Evolutionary conservation across 2,113 vertebrate species (phyloP), one percentile per base, ranked within the genome.

Genomic region (Atrichornis clamosus): DNA sequence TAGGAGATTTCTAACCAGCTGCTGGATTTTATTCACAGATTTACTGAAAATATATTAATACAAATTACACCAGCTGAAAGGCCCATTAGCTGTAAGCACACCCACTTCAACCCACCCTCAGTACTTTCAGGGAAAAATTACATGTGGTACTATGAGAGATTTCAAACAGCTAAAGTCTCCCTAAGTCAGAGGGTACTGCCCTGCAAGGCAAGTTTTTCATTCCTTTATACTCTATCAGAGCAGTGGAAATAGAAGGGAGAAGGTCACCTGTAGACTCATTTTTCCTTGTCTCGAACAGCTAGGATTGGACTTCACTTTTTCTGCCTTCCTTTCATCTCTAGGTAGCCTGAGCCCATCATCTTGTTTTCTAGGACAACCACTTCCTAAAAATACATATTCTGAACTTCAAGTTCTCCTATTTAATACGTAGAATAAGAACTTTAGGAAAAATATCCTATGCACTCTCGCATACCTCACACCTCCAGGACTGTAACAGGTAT

Each of bases 1-100:
- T 49, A 92, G 41, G 30, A 92, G 41, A 93, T 64, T 90, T 92
- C 60, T 90, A 93, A 92, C 39, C 64, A 89, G 85, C 75, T 92
- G 78, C 63, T 94, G 95, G 77, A 96, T 55, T 84, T 89, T n/a
- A 87, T 63, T 94, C 79, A 79, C 56, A 84, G 75, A 89, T 93
- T 93, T 88, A 87, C 6, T 95, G 42, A 82, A 79, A 16, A 81
- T 23, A 13, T 70, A 91, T 88, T 90, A 81, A 93, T 90, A 86
- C 52, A 92, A 90, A 84, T 78, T 78, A 88, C 13, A 86, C 32
- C 59, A 88, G 50, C 47, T 88, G 70, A 96, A 93, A 93, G 50
- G 46, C 39, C 50, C 24, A 88, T 77, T 70, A 89, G 49, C 65
- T 79, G 24, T 56, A 84, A 87, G 84, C 30, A 89, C 60, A 91